phyloP scores from a whole-genome alignment of 1,140 invertebrate genomes.

The Cyclargus thomasi region DNA sequence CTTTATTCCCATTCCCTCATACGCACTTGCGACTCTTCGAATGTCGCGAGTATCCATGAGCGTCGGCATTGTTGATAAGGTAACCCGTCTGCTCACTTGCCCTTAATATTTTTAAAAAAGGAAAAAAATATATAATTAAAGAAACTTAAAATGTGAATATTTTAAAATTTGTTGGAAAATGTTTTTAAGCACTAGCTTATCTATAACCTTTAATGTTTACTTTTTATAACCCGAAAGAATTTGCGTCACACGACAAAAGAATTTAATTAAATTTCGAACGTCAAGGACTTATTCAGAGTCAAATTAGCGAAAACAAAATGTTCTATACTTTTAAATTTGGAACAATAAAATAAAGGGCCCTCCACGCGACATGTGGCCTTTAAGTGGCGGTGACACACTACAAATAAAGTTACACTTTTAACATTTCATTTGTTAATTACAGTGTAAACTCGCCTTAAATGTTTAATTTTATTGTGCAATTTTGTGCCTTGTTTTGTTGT shows the following conservation, averaged over 20 bases:
- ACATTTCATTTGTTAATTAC: conserved; percentile 52
- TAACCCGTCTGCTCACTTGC: too few species aligned
- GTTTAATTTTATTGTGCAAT: conserved; percentile 12
- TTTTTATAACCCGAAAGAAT: neutral
- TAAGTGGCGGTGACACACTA: conserved; percentile 73
- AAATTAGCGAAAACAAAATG: conserved; percentile 33
- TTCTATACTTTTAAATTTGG: conserved; percentile 38
- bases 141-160: too few species aligned
- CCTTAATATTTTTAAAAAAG: too few species aligned
- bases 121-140: too few species aligned
- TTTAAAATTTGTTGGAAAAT: too few species aligned
- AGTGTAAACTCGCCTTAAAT: conserved; percentile 33
- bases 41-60: too few species aligned
- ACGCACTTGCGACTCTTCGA: too few species aligned
- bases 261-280: conserved; percentile 31
- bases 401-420: conserved; percentile 71
- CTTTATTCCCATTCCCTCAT: too few species aligned
- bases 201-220: neutral
- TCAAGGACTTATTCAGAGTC: conserved; percentile 20
- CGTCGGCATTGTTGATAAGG: too few species aligned
- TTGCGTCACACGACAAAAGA: conserved; percentile 8
- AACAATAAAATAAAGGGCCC: conserved; percentile 62
- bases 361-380: conserved; percentile 69
- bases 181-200: too few species aligned
- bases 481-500: conserved; percentile 13